phyloP scores from a whole-genome alignment of 2,888 invertebrate species.

The Cyclophora punctaria region DNA sequence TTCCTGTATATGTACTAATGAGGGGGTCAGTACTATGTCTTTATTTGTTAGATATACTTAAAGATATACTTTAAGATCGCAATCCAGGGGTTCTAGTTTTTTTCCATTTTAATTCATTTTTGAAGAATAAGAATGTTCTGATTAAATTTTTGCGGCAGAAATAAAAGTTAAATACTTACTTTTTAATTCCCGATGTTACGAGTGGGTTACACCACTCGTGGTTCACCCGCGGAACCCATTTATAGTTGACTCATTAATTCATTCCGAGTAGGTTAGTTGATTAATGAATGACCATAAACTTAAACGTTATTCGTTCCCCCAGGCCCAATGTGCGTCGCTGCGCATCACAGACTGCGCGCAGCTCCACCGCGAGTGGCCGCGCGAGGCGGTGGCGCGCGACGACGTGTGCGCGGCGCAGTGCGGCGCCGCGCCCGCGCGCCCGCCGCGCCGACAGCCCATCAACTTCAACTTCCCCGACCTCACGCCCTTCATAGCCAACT shows the following conservation, averaged over 20 bases:
- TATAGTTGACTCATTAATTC: too few species aligned
- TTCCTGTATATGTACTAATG: conserved; percentile 88
- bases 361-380: conserved; percentile 86
- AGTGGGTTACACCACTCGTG: too few species aligned
- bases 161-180: too few species aligned
- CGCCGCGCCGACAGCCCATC: conserved; percentile 60
- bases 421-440: conserved; percentile 76
- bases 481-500: conserved; percentile 80
- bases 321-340: conserved; percentile 92
- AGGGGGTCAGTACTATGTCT: conserved; percentile 81
- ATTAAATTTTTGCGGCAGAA: too few species aligned
- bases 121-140: too few species aligned
- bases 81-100: background rate
- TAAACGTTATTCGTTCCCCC: conserved; percentile 9
- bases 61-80: background rate
- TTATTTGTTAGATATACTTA: background rate
- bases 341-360: conserved; percentile 91
- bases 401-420: conserved; percentile 95
- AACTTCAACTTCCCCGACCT: conserved; percentile 87
- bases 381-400: conserved; percentile 87
- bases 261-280: too few species aligned
- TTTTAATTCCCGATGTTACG: too few species aligned
- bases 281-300: too few species aligned
- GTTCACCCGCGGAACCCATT: too few species aligned
- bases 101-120: too few species aligned